These are phyloP conservation scores for Eulemur rubriventer DNA, from an alignment of 2,797 vertebrate genomes.

Conservation along the genomic window DNA sequence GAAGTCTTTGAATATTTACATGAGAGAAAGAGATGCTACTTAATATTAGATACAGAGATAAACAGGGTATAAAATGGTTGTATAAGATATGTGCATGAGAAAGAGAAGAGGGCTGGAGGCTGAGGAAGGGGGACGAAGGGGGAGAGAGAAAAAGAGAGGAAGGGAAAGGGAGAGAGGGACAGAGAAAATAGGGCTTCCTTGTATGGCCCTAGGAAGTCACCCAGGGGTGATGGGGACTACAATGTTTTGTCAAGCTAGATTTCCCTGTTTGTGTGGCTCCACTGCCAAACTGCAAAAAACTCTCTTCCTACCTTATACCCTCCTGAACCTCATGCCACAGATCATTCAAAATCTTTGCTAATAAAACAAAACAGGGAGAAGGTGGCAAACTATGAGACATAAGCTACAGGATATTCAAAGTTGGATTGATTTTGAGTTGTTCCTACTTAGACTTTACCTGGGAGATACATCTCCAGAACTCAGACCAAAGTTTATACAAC, in stretches of 20 bases:
- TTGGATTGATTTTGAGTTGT: background rate
- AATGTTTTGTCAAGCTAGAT: background rate
- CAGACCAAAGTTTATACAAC: background rate
- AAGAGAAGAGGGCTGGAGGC: background rate
- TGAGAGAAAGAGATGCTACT: background rate
- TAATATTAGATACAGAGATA: background rate
- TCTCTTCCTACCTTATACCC: background rate
- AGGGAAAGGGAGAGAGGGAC: too few species aligned
- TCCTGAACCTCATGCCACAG: background rate
- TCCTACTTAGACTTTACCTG: constrained; percentile 47
- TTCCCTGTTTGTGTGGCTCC: background rate
- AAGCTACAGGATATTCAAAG: background rate
- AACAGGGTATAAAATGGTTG: background rate
- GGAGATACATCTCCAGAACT: rapidly evolving
- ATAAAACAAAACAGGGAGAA: background rate
- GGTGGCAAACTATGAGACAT: background rate
- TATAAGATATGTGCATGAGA: background rate
- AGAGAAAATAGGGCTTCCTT: too few species aligned
- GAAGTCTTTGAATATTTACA: background rate
- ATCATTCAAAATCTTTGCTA: background rate
- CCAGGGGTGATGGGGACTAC: too few species aligned
- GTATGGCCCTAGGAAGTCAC: background rate
- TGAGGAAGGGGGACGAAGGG: background rate
- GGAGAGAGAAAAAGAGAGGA: rapidly evolving
- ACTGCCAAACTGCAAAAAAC: background rate